phyloP scores from a whole-genome alignment of 2,113 vertebrate species.

The Gopherus flavomarginatus region DNA sequence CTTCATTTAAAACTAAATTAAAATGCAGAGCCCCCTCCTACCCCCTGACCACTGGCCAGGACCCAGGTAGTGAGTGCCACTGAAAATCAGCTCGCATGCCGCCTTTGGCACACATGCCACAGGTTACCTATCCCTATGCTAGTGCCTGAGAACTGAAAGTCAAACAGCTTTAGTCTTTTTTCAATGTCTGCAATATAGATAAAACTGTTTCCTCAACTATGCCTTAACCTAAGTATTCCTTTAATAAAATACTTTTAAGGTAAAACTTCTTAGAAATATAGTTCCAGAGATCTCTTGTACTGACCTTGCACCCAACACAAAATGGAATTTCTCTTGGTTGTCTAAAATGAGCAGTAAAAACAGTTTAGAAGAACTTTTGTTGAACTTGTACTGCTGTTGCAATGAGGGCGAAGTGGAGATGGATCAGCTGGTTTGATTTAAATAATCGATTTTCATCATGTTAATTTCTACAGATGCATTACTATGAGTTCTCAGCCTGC shows the following conservation, averaged over 20 bases:
- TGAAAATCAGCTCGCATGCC: too few relatives aligned
- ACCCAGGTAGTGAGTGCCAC: too few relatives aligned
- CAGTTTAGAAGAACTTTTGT: neutral
- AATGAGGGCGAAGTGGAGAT: neutral
- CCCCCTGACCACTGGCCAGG: too few relatives aligned
- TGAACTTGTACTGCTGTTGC: neutral
- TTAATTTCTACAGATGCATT: neutral
- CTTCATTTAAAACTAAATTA: too few relatives aligned
- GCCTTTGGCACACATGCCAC: too few relatives aligned
- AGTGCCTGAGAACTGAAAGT: neutral
- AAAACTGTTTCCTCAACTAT: neutral
- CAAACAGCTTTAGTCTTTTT: neutral
- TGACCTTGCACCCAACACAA: neutral
- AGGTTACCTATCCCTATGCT: neutral
- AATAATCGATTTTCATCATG: neutral
- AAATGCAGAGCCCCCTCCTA: too few relatives aligned
- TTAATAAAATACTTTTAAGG: neutral
- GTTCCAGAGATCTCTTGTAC: rapidly evolving
- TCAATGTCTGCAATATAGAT: neutral
- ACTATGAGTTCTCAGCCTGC: neutral
- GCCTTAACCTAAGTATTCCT: neutral
- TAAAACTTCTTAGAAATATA: neutral
- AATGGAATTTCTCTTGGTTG: rapidly evolving
- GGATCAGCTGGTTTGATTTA: neutral
- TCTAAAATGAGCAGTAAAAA: neutral